Evolutionary conservation across 1,140 invertebrate genomes (phyloP), one percentile per base, ranked within the genome.

Genomic region (Aphelenchoides fujianensis): DNA sequence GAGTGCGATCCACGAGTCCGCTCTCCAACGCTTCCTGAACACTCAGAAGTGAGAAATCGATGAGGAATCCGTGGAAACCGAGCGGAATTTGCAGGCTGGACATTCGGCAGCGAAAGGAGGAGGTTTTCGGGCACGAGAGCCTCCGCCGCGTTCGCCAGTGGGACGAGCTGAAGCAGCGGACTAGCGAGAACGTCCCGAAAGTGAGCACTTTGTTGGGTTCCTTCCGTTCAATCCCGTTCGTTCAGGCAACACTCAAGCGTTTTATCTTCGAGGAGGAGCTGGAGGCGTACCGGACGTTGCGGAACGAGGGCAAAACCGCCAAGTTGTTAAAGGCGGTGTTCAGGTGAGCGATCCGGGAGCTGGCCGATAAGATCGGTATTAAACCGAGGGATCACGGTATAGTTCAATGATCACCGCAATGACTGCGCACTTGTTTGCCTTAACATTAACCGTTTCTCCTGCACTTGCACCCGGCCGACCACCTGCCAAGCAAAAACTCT

Each of bases 251-350:
- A 55, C 12, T 78, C 31, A 57, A 68, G 31, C 73, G 73, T 27
- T 80, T 77, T 54, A 34, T 77, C 35, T 77, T 80, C 54, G 52
- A 71, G 23, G 75, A 77, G 63, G 75, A 77, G 53, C 48, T 77
- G 32, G 77, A 70, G n/a, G 66, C 77, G 12, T 77, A 79, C 52
- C 36, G 67, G 41, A 74, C 52, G 19, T 9, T 80, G 19, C 63
- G 77, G 41, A 74, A 31, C 5, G 64, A 77, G 66, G 52, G 66
- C n/a, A 77, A 77, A 66, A 66, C 75, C 28, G 16, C 57, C 32
- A 37, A 70, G 12, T 61, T 77, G 3, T 53, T 77, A 19, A 79
- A 69, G 36, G 67, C 75, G 23, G 77, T 80, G 7, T 34, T 35
- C 41, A 19, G n/a, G 34, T 7, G 55, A 41, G n/a, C n/a, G n/a